Base-by-base conservation (phyloP, 2,888 invertebrate species). In the Epinotia demarniana region DNA sequence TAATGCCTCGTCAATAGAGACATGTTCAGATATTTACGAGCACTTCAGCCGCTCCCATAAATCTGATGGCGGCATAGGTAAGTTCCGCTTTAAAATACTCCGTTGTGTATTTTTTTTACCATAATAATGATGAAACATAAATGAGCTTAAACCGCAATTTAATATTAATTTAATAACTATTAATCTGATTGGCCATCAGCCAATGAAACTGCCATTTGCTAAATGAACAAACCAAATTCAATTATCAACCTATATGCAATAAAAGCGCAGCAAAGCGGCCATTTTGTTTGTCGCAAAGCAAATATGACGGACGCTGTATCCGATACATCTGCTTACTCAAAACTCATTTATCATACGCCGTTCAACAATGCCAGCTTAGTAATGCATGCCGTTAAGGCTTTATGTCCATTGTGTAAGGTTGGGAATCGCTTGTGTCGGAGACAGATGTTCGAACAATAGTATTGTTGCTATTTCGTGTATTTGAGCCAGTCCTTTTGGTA, bases 301-400 rank as follows among this genome's bases (percentile, higher is more conserved):
- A 77, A 72, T 67, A 77, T 77, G 72, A 77, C 53, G 75, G 55
- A 76, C 57, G 72, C 57, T 16, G 67, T 66, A 67, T 62, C 55
- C 70, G 70, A 60, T 69, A 72, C 77, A 77, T 77, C 77, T 77
- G 75, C 72, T 75, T 64, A 67, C 67, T 67, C 55, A 43, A 72
- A 75, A 67, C 64, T 75, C 75, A 75, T 77, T 75, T 72, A 77
- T 77, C 77, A 77, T 63, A 77, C n/a, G 23, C 61, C 62, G n/a
- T 63, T 64, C 23, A 18, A 39, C 70, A 53, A 55, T 19, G 66
- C 71, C 39, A 64, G 57, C 16, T 23, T 43, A 16, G 4, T 46
- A 46, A 16, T 18, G 4, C 67, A 43, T 0, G 2, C 3, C 2
- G 18, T 27, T 27, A 19, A 3, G 67, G 19, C 16, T 39, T 18